A percentile compares a stretch with the other conserved stretches of the same genome.
Evolutionary conservation across 2,888 invertebrate species (phyloP).

Genomic region (Eupithecia vulgata): DNA sequence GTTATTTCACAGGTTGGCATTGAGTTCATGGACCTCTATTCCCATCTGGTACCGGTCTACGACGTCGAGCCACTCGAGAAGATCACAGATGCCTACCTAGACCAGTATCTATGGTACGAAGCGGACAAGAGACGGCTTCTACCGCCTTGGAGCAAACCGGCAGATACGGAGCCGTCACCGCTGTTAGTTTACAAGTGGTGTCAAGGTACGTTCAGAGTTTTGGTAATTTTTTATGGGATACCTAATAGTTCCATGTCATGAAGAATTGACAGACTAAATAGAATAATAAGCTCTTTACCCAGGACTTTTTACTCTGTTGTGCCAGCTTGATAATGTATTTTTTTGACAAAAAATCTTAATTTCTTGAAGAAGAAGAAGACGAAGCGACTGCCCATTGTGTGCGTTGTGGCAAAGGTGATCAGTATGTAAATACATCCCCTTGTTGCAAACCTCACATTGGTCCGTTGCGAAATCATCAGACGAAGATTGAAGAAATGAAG

Average conservation of each 20-base stretch:
- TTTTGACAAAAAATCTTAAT: no score
- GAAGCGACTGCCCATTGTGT: slow-evolving; percentile 79
- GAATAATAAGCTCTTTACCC: no score
- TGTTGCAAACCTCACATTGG: slow-evolving; percentile 88
- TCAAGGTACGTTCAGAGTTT: slow-evolving; percentile 87
- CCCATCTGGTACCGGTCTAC: slow-evolving; percentile 99
- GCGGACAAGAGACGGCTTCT: slow-evolving; percentile 98
- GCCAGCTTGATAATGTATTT: no score
- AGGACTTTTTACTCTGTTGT: no score
- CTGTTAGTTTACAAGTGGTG: slow-evolving; percentile 99
- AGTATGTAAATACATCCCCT: slow-evolving; percentile 84
- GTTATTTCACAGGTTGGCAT: slow-evolving; percentile 90
- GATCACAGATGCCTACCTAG: slow-evolving; percentile 99
- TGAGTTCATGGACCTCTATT: slow-evolving; percentile 99
- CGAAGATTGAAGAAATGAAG: slow-evolving; percentile 38
- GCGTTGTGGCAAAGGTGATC: slow-evolving; percentile 88
- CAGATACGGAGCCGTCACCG: slow-evolving; percentile 98
- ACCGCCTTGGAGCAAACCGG: slow-evolving; percentile 99
- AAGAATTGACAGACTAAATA: no score
- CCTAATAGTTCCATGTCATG: no score
- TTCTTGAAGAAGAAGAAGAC: slow-evolving; percentile 41
- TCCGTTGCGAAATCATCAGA: slow-evolving; percentile 57
- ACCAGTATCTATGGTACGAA: slow-evolving; percentile 99
- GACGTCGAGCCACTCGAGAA: slow-evolving; percentile 99
- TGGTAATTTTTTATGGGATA: background rate